A percentile compares a stretch with the other conserved stretches of the same genome.
These are phyloP conservation scores for Mythimna impura DNA, from an alignment of 2,888 invertebrate genomes.

Conservation along the genomic window DNA sequence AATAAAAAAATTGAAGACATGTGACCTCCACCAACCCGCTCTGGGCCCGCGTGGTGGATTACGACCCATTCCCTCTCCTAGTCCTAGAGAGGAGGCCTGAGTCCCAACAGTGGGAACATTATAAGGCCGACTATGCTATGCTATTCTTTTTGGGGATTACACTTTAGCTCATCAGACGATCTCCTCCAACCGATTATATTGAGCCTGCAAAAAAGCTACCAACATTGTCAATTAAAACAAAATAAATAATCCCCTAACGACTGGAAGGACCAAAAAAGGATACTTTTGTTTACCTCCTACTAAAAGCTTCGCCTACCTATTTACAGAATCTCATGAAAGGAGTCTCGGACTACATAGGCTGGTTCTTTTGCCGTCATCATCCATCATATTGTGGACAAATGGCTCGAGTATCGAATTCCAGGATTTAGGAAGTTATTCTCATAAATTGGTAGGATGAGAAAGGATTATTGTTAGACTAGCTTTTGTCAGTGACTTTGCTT, in stretches of 20 bases:
- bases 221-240: not conserved
- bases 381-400: constrained; percentile 61
- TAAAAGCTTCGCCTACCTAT: constrained; percentile 30
- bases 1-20: too few species aligned
- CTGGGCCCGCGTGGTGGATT: too few species aligned
- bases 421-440: constrained; percentile 41
- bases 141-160: too few species aligned
- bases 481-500: too few species aligned
- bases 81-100: too few species aligned
- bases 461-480: constrained; percentile 37
- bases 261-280: constrained; percentile 29
- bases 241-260: not conserved
- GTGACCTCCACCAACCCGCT: too few species aligned
- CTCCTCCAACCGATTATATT: too few species aligned
- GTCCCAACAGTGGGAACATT: too few species aligned
- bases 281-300: constrained; percentile 33
- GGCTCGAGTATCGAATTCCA: constrained; percentile 52
- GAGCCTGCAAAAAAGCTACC: too few species aligned
- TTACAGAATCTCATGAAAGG: constrained; percentile 42
- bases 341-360: constrained; percentile 31
- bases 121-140: too few species aligned
- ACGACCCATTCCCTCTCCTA: too few species aligned
- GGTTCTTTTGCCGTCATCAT: constrained; percentile 60
- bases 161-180: too few species aligned
- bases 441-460: constrained; percentile 37